These are phyloP conservation scores for Caenorhabditis briggsae DNA, from an alignment of 1,140 invertebrate species.

Conservation along the genomic window DNA sequence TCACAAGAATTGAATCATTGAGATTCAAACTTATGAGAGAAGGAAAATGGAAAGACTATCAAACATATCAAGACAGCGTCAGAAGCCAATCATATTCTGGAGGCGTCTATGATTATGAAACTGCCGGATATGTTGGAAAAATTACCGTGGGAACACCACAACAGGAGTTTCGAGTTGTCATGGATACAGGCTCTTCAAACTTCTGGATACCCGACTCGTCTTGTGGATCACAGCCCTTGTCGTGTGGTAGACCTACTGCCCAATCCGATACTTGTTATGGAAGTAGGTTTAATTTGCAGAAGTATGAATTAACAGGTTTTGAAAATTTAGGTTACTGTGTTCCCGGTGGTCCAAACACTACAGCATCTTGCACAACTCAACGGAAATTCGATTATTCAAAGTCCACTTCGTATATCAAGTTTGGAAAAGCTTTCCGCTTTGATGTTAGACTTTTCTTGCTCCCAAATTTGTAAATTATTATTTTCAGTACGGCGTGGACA, in stretches of 20 bases:
- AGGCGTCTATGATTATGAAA: neutral
- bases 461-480: neutral
- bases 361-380: slow-evolving; percentile 1
- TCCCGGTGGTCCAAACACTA: neutral
- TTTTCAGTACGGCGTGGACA: slow-evolving; percentile 19
- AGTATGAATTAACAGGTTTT: neutral
- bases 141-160: slow-evolving; percentile 63
- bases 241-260: neutral
- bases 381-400: slow-evolving; percentile 1
- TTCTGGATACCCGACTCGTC: slow-evolving; percentile 65
- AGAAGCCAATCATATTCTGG: neutral
- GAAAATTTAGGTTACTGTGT: slow-evolving; percentile 35
- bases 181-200: slow-evolving; percentile 67
- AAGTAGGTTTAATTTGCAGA: neutral
- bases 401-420: neutral
- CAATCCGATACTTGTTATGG: neutral
- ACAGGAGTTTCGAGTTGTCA: slow-evolving; percentile 65
- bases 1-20: slow-evolving; percentile 56
- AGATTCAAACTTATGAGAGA: slow-evolving; percentile 61
- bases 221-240: neutral
- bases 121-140: slow-evolving; percentile 51
- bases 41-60: slow-evolving; percentile 56
- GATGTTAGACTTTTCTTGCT: neutral
- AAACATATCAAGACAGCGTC: neutral
- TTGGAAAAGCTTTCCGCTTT: neutral